These are phyloP conservation scores for Prunella fulvescens DNA, from an alignment of 2,113 vertebrate genomes.

Conservation along the genomic window DNA sequence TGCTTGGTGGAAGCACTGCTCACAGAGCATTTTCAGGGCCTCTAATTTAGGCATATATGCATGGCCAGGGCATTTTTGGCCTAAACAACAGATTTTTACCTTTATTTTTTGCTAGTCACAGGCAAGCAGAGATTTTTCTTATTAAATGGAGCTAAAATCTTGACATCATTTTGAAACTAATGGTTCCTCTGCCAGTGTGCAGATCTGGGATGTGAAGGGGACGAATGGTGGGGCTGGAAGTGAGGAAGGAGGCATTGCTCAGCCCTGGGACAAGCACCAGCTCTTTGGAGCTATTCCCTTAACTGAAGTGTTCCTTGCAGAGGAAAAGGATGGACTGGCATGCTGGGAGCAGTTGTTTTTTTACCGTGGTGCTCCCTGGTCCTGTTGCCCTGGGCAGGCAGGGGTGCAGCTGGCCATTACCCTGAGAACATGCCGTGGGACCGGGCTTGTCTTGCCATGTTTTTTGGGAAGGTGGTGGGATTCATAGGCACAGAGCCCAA, in stretches of 20 bases:
- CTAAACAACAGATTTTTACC: not conserved
- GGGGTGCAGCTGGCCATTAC: not conserved
- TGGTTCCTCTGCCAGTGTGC: not conserved
- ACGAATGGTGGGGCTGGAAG: fast-evolving
- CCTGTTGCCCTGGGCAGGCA: not conserved
- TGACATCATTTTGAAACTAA: not conserved
- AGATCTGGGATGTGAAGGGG: not conserved
- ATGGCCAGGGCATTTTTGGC: not conserved
- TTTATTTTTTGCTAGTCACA: not conserved
- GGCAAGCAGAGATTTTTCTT: not conserved
- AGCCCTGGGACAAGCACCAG: not conserved
- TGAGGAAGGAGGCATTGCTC: not conserved
- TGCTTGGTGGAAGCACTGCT: not conserved
- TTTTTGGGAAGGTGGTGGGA: not conserved
- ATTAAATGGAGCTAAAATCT: not conserved
- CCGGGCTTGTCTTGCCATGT: fast-evolving
- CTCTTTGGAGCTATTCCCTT: not conserved
- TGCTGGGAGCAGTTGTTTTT: not conserved
- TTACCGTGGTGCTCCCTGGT: not conserved
- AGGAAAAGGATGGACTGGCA: not conserved
- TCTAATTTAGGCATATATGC: not conserved
- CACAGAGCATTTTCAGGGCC: not conserved
- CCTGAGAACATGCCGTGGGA: fast-evolving
- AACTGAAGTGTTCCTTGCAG: not conserved
- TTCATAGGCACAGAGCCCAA: not conserved